Percentiles rank a stretch among this genome's conserved stretches.
Conservation (phyloP, 1,140 invertebrate genomes). For the Philotrypesis tridentata region DNA sequence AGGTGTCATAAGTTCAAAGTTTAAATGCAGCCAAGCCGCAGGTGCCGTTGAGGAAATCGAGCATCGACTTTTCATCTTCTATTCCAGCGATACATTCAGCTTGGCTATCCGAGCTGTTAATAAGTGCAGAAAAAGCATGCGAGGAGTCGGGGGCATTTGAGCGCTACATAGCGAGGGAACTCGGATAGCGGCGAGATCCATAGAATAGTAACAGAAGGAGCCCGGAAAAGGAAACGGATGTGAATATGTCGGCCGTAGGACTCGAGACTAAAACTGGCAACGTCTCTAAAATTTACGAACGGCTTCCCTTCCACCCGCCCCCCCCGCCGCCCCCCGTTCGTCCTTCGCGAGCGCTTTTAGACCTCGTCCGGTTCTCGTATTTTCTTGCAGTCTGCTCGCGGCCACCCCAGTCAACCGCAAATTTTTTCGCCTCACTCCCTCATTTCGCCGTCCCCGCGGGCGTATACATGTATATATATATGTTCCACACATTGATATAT, state of each 20-base stretch:
- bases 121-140: too few relatives aligned
- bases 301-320: conserved; percentile 5
- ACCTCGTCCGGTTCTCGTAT: conserved; percentile 53
- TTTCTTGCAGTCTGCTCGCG: conserved; percentile 42
- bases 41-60: too few relatives aligned
- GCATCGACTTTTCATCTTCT: too few relatives aligned
- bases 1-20: too few relatives aligned
- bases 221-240: conserved; percentile 44
- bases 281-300: conserved; percentile 49
- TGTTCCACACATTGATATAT: too few relatives aligned
- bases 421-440: conserved; percentile 39
- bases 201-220: conserved; percentile 12
- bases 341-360: conserved; percentile 40
- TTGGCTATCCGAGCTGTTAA: too few relatives aligned
- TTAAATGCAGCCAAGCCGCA: too few relatives aligned
- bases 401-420: conserved; percentile 36
- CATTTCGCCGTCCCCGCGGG: background rate
- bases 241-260: conserved; percentile 50
- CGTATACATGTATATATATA: too few relatives aligned
- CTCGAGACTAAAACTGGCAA: conserved; percentile 40
- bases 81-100: too few relatives aligned
- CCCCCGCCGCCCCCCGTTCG: too few relatives aligned
- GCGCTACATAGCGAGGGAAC: too few relatives aligned
- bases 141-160: too few relatives aligned
- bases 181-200: conserved; percentile 16